phyloP scores from a whole-genome alignment of 2,113 vertebrate species.

The Cinclus mexicanus region DNA sequence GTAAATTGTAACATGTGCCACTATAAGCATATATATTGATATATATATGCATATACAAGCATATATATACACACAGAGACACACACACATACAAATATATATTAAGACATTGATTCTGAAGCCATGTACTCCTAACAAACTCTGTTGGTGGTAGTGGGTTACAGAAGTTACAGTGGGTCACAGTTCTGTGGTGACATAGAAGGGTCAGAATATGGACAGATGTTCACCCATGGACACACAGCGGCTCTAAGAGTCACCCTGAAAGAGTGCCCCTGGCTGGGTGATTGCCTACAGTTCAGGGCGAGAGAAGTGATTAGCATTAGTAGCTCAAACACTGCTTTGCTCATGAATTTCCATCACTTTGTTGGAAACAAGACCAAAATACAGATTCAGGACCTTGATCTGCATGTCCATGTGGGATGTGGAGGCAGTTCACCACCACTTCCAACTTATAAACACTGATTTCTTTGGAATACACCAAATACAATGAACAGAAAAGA shows the following conservation, averaged over 20 bases:
- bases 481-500: background rate
- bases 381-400: background rate
- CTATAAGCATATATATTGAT: background rate
- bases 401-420: background rate
- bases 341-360: background rate
- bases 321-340: background rate
- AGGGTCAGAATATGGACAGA: background rate
- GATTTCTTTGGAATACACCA: background rate
- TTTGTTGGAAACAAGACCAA: background rate
- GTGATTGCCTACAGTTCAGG: background rate
- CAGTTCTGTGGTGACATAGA: background rate
- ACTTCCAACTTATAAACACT: background rate
- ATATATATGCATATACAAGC: background rate
- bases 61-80: rapidly evolving
- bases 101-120: background rate
- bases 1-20: background rate
- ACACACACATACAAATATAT: rapidly evolving
- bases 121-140: background rate
- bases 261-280: background rate
- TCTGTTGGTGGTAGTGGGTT: background rate
- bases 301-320: background rate
- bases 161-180: background rate
- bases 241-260: background rate
- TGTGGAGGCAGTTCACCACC: background rate
- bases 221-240: background rate